phyloP scores from a whole-genome alignment of 2,113 vertebrate genomes.

The Daphoenositta chrysoptera region DNA sequence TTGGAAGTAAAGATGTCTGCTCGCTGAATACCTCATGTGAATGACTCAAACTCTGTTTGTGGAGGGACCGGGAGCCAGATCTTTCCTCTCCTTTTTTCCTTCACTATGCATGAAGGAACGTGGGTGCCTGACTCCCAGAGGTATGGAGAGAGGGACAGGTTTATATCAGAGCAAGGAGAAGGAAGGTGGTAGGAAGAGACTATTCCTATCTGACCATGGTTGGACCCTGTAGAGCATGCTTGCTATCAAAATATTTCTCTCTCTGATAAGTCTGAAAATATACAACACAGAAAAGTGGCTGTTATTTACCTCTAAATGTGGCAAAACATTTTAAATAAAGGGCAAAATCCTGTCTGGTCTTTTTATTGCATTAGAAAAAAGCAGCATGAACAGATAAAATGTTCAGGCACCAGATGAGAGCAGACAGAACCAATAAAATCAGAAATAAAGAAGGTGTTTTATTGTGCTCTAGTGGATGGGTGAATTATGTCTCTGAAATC shows the following conservation, averaged over 20 bases:
- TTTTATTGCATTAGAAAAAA: conserved; percentile 21
- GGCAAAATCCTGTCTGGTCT: neutral
- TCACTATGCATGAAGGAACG: neutral
- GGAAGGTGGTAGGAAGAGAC: neutral
- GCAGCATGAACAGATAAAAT: neutral
- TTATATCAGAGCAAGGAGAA: neutral
- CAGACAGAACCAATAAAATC: conserved; percentile 49
- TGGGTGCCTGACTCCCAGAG: neutral
- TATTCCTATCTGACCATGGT: neutral
- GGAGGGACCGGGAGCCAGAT: neutral
- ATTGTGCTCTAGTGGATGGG: conserved; percentile 5
- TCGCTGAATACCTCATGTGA: neutral
- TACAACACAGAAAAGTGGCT: neutral
- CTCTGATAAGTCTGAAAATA: neutral
- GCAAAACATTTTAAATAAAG: conserved; percentile 29
- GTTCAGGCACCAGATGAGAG: conserved; percentile 29
- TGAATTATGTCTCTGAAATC: neutral
- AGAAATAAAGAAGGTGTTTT: conserved; percentile 25
- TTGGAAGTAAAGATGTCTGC: neutral
- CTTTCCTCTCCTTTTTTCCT: neutral
- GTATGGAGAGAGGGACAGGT: neutral
- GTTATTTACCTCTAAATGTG: neutral
- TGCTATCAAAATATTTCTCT: neutral
- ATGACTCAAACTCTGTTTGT: neutral
- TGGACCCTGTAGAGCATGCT: neutral